A percentile compares a stretch with the other conserved stretches of the same genome.
Evolutionary conservation across 2,797 vertebrate genomes (phyloP).

Genomic region (Cynopterus sphinx): DNA sequence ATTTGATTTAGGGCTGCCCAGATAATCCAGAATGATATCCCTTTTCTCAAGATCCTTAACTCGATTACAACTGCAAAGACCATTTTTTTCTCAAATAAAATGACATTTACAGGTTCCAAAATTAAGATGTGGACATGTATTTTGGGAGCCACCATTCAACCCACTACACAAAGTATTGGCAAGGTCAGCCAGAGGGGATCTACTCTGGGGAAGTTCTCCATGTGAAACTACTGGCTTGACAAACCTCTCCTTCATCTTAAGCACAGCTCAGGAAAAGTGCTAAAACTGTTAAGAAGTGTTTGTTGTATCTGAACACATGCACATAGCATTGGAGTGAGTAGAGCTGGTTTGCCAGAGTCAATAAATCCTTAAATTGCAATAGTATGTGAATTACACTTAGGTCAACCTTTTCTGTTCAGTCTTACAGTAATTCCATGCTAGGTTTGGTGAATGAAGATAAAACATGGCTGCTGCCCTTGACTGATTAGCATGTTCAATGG

Average conservation of each 20-base stretch:
- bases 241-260: neutral
- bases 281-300: neutral
- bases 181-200: neutral
- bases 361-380: neutral
- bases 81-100: neutral
- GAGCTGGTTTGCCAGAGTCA: neutral
- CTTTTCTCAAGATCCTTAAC: neutral
- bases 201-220: neutral
- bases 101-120: neutral
- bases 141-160: neutral
- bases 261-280: neutral
- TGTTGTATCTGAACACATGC: neutral
- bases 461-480: neutral
- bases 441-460: neutral
- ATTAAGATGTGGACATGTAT: neutral
- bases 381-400: neutral
- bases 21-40: neutral
- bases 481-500: neutral
- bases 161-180: neutral
- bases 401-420: neutral
- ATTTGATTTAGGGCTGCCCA: neutral
- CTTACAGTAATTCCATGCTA: neutral
- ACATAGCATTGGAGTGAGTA: neutral
- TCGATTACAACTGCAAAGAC: neutral
- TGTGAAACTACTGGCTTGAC: neutral